Evolutionary conservation across 2,113 vertebrate species (phyloP).

Genomic region (Phaethon lepturus): DNA sequence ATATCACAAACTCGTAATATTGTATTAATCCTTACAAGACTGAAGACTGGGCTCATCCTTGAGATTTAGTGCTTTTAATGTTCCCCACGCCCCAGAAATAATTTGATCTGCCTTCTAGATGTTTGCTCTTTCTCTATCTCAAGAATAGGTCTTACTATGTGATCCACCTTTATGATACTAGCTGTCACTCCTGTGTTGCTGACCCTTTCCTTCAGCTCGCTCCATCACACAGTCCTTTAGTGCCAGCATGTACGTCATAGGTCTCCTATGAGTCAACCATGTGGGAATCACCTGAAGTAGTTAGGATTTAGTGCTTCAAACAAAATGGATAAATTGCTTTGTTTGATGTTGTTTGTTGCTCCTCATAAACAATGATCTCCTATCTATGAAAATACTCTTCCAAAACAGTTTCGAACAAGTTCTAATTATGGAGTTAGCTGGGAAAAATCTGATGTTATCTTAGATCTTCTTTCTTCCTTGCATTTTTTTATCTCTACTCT

Average conservation of each 20-base stretch:
- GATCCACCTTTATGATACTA: not conserved
- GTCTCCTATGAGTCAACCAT: not conserved
- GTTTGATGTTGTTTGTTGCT: not conserved
- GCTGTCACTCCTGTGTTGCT: not conserved
- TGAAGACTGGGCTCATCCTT: not conserved
- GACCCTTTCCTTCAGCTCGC: not conserved
- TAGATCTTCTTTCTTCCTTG: not conserved
- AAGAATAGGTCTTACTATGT: not conserved
- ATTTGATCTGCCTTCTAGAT: not conserved
- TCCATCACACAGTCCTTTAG: not conserved
- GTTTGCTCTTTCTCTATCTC: not conserved
- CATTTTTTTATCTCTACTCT: not conserved
- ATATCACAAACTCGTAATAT: not conserved
- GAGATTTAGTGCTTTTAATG: not conserved
- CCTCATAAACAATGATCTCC: not conserved
- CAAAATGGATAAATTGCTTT: not conserved
- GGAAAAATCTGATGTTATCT: not conserved
- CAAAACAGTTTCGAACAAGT: not conserved
- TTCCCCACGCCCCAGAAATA: no score
- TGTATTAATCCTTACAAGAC: not conserved
- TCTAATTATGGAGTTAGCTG: not conserved
- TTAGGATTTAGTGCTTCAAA: not conserved
- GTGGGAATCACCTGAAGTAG: not conserved
- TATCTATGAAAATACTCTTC: not conserved
- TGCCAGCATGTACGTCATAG: fast-evolving